Evolutionary conservation across 1,140 invertebrate species (phyloP), one percentile per base, ranked within the genome.

Genomic region (Coenobita brevimanus): DNA sequence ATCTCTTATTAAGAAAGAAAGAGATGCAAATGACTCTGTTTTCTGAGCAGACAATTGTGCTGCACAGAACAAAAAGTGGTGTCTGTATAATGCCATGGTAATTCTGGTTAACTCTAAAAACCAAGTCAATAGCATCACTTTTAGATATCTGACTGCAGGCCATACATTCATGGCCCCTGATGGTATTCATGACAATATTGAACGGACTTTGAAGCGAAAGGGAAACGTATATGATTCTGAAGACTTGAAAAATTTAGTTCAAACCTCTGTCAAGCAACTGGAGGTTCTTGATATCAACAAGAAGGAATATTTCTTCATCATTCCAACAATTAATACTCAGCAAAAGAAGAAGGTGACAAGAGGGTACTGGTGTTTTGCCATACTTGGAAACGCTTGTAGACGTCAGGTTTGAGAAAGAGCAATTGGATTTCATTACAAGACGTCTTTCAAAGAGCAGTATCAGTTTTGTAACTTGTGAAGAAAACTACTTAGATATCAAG

Each of bases 91-190:
- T 84, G 82, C 67, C n/a, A 84, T 84, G 82, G 82, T 73, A 84
- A 73, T 57, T 54, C 27, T 84, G 27, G 67, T 84, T 8, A 84
- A 84, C 33, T 84, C 82, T 84, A 27, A 73, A 33, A 84, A 54
- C 24, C 43, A 73, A 84, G 67, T 84, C 41, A 84, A 73, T 27
- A 84, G 64, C 24, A 73, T 73, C 3, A 84, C 10, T 73, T 84
- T 75, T 54, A 57, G 73, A 24, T 84, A 84, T 54, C 46, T 84
- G 24, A 73, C 82, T 54, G 30, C 82, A 84, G 82, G 82, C 30
- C 82, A 84, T 54, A 84, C 80, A 69, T 82, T 82, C n/a, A 82
- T 82, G 80, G 80, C 80, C 1, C 21, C 80, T 82, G 80, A 64
- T 67, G 62, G 62, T 21, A 84, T 73, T 6, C 67, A 84, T 73